Evolutionary conservation across 2,797 vertebrate genomes (phyloP).

Genomic region (Neosalanx taihuensis): DNA sequence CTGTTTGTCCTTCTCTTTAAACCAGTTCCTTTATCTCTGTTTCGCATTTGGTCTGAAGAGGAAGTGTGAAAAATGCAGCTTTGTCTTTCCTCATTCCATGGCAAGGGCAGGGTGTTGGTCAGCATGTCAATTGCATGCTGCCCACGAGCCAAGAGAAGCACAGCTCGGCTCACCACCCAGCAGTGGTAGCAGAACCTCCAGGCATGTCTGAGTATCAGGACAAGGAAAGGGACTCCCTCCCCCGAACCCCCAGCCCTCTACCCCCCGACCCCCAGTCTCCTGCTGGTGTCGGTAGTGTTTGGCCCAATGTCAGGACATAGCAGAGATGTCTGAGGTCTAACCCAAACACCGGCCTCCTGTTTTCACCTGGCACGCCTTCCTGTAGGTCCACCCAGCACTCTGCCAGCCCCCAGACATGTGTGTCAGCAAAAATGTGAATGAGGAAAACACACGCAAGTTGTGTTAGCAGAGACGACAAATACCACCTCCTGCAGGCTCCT

Average conservation of each 20-base stretch:
- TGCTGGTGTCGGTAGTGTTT: constrained; percentile 41
- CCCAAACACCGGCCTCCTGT: constrained; percentile 65
- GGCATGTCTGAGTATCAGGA: background rate
- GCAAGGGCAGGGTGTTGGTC: background rate
- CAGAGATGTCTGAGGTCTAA: constrained; percentile 71
- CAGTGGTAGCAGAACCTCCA: constrained; percentile 5
- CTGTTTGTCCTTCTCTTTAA: background rate
- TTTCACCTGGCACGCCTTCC: constrained; percentile 70
- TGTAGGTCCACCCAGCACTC: constrained; percentile 54
- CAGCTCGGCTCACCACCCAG: background rate
- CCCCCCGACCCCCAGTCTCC: constrained; percentile 21
- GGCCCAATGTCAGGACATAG: constrained; percentile 69
- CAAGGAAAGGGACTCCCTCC: constrained; percentile 21
- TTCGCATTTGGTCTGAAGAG: background rate
- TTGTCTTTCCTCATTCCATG: no score
- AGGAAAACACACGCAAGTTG: background rate
- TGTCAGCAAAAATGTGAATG: constrained; percentile 4
- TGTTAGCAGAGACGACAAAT: constrained; percentile 25
- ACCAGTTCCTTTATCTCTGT: constrained; percentile 3
- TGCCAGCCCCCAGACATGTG: constrained; percentile 33
- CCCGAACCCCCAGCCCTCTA: no score
- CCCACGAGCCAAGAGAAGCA: background rate
- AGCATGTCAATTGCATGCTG: background rate
- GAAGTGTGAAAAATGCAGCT: no score
- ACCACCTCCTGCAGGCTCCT: background rate